Evolutionary conservation across 2,888 invertebrate species (phyloP), one percentile per base, ranked within the genome.

Genomic region (Aquatica leii): DNA sequence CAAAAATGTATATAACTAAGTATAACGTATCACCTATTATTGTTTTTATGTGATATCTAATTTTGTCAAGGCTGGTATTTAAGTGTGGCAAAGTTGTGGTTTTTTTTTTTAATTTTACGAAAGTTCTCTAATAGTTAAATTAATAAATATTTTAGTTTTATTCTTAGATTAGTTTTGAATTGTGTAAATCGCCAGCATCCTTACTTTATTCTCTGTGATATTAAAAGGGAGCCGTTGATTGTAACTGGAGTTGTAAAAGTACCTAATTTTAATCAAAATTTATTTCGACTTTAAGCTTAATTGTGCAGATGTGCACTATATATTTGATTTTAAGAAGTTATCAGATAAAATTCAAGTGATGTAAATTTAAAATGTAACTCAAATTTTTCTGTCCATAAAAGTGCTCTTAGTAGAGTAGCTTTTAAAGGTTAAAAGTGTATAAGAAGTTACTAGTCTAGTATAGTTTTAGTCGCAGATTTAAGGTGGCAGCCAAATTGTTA

Each of bases 401-500:
- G 80, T 80, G 80, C 80, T 80, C 80, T 80, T 80, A 80, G 73
- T 78, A 79, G 77, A 78, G 76, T 77, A 77, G 77, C 71, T 73
- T 71, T 69, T 72, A 69, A 69, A 72, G 34, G 66, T 61, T 65
- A 56, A 59, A 66, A 57, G 71, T 68, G 72, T 70, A 69, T 72
- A 69, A 72, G 72, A 72, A 73, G 73, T 73, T 71, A 69, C 75
- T 76, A 76, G 76, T 74, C 71, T 74, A 62, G 62, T 17, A 18
- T 65, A 65, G 62, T 53, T 46, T 50, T 62, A 62, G 52, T 58
- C 31, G 65, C 57, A 61, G 55, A 56, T 59, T 43, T 55, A 49
- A 52, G 20, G 43, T 12, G 17, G 56, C 48, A 40, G 24, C 41
- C 60, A 54, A 50, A 31, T 60, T 24, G 59, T 56, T 60, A 43